Base-by-base conservation (phyloP, 2,888 invertebrate genomes). In the Sinohyriopsis cumingii region DNA sequence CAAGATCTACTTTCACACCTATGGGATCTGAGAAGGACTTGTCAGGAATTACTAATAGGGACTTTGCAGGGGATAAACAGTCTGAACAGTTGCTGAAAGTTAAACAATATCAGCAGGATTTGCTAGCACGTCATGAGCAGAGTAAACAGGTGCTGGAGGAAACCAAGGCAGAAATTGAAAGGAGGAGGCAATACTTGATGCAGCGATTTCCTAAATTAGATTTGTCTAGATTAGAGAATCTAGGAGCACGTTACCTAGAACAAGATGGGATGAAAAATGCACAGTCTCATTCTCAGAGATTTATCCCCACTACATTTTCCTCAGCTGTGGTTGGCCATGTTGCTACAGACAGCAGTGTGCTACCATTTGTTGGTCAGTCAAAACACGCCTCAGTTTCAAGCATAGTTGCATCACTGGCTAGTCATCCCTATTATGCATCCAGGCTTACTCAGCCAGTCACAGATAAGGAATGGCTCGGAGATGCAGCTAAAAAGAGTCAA, bases 91-190 rank as follows among this genome's bases (percentile, higher is more conserved):
- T 79, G 74, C 76, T 68, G 63, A 80, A 77, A 63, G 82, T 86
- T 22, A 75, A 79, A 63, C 84, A 85, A 53, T 85, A 85, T 68
- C 86, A 86, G 68, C 76, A 80, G 57, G 73, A 78, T 22, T 68
- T 86, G 62, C 67, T 85, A 12, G 74, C 79, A 19, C 79, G 80
- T 63, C 83, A 86, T 73, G 82, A 83, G 57, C 80, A 86, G 57
- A 81, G 83, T 62, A 82, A 82, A 73, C 72, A 75, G 55, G 73
- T 82, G 2, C 68, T 85, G 53, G 82, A 80, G 18, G 80, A 82
- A 45, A 80, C 83, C n/a, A 77, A 83, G 69, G 80, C 80, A 33
- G 83, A 83, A 69, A 83, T 86, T 20, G 80, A 84, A 62, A 67
- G 71, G 54, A 69, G 84, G 55, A 65, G 83, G 25, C 78, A 81